Evolutionary conservation across 2,888 invertebrate genomes (phyloP).

Genomic region (Drosophila eohydei): DNA sequence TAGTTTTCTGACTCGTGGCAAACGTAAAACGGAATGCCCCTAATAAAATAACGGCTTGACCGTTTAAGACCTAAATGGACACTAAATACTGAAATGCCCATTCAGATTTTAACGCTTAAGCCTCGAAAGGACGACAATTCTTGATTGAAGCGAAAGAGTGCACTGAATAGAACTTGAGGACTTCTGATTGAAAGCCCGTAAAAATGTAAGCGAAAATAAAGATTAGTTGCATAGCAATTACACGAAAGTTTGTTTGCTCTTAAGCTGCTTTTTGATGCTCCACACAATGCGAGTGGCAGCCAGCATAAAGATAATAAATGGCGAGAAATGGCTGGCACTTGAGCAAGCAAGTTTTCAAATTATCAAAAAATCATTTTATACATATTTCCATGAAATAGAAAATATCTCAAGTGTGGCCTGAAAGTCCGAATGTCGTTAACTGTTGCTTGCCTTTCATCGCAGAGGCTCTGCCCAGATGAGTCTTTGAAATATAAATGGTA

Average conservation of each 20-base stretch:
- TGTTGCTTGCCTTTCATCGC: too few relatives aligned
- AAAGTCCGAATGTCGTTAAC: not conserved
- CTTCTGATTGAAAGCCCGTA: not conserved
- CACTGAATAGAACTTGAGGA: not conserved
- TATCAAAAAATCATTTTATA: not conserved
- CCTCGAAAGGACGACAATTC: slow-evolving; percentile 1
- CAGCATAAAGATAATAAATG: not conserved
- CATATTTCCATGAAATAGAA: not conserved
- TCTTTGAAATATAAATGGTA: not conserved
- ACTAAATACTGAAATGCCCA: slow-evolving; percentile 9
- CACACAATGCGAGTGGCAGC: not conserved
- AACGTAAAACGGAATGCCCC: not conserved
- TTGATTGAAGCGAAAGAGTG: not conserved
- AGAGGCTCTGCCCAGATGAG: not conserved
- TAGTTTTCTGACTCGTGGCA: not conserved
- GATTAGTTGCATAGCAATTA: slow-evolving; percentile 1
- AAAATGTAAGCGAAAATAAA: not conserved
- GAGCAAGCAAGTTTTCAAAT: not conserved
- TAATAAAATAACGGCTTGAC: not conserved
- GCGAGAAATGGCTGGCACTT: not conserved
- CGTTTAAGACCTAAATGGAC: slow-evolving; percentile 10
- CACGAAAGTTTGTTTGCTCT: not conserved
- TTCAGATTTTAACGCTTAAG: not conserved
- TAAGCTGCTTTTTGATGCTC: not conserved
- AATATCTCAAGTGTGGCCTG: not conserved